Conservation (phyloP, 2,113 vertebrate species). For the human region DNA sequence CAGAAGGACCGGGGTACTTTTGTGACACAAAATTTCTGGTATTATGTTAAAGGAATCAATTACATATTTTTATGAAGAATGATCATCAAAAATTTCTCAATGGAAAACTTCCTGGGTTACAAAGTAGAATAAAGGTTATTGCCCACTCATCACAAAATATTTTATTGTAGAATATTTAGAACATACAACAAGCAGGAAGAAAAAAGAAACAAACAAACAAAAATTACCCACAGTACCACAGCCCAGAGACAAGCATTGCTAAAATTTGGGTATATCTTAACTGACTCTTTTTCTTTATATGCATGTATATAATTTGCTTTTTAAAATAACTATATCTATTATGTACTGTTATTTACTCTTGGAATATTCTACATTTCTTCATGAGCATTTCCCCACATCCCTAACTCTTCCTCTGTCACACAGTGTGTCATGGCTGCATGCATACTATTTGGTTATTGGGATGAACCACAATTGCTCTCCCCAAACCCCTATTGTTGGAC, state of each 20-base stretch:
- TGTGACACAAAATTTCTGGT: neutral
- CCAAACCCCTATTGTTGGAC: neutral
- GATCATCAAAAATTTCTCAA: neutral
- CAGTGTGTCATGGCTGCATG: rapidly evolving
- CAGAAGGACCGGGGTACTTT: neutral
- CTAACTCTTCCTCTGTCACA: neutral
- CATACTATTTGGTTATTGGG: neutral
- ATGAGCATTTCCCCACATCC: neutral
- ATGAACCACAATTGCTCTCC: neutral
- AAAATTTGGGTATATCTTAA: neutral
- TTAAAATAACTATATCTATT: neutral
- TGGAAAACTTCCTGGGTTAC: neutral
- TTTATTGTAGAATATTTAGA: neutral
- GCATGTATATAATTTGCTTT: neutral
- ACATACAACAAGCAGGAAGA: neutral
- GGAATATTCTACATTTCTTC: neutral
- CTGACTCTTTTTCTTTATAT: neutral
- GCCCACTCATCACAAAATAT: neutral
- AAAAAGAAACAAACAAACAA: neutral
- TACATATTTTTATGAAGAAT: neutral
- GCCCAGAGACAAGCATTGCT: neutral
- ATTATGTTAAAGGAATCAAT: neutral
- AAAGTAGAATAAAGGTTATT: neutral
- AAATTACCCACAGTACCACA: neutral
- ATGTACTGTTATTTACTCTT: neutral